Evolutionary conservation across 2,888 invertebrate genomes (phyloP), one percentile per base, ranked within the genome.

Genomic region (Nomada ruficornis): DNA sequence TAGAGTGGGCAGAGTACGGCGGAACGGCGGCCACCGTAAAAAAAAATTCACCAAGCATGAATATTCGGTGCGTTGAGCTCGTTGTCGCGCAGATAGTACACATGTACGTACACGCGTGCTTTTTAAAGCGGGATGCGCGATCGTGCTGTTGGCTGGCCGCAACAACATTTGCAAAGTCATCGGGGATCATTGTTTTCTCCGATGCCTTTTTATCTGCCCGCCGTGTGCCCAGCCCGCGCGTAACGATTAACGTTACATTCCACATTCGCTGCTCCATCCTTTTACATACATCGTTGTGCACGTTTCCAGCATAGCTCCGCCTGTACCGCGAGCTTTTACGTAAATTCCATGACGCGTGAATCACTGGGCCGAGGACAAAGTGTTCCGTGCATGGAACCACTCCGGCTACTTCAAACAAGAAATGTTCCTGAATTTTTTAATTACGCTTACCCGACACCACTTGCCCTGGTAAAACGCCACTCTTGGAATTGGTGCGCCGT

Each of bases 101-200:
- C 20, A 55, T 59, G 76, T 67, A 60, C 59, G 11, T 36, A 42
- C 42, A 23, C 20, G 20, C 11, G 7, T 47, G 47, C 18, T 57
- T 73, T 73, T 73, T 65, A 42, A 65, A 65, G 23, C 73, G 42
- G 59, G 77, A 42, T 26, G n/a, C 13, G 7, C 36, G 54, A 57
- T 54, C 5, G 20, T 59, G 42, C 54, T 67, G 81, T 82, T 80
- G 68, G 74, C 47, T 57, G 70, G 47, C 79, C 84, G 77, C 74
- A 75, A 82, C 77, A 85, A 85, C 82, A 72, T 82, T 84, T 77
- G 67, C 50, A 64, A 77, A 75, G 62, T 79, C 63, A 63, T 18
- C 55, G 29, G 64, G 50, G 63, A 80, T 85, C 83, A 80, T 86
- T 79, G 82, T 85, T 77, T 50, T 15, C 77, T 52, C 20, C 62